phyloP scores from a whole-genome alignment of 1,140 invertebrate genomes.

The Cydia pomonella region DNA sequence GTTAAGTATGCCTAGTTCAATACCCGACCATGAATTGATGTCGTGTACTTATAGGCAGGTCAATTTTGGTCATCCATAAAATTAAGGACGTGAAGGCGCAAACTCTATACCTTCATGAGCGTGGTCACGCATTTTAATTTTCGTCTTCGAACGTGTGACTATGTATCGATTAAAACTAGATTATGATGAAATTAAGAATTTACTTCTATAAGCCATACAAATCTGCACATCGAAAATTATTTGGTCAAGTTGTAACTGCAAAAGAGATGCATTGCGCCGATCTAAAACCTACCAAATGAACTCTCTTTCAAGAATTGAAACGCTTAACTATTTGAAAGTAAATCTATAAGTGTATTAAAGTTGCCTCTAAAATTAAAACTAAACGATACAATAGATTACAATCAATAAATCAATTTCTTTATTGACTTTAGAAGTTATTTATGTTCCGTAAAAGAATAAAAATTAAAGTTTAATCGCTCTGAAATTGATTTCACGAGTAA shows the following conservation, averaged over 20 bases:
- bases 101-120: background rate
- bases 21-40: background rate
- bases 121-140: background rate
- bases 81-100: background rate
- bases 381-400: background rate
- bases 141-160: background rate
- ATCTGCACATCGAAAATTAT: no score
- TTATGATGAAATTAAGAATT: no score
- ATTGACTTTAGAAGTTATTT: slow-evolving; percentile 13
- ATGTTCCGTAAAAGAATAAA: slow-evolving; percentile 22
- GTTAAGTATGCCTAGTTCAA: background rate
- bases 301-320: no score
- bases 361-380: background rate
- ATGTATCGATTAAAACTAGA: background rate
- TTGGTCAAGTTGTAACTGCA: no score
- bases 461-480: background rate
- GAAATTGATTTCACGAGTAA: slow-evolving; percentile 21
- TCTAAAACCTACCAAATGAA: no score
- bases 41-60: background rate
- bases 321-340: no score
- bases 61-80: slow-evolving; percentile 2
- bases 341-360: background rate
- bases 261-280: no score
- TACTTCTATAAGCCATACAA: no score
- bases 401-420: slow-evolving; percentile 13